Percentiles rank a stretch among this genome's conserved stretches.
Evolutionary conservation across 2,888 invertebrate genomes (phyloP).

Genomic region (Xanthia icteritia): DNA sequence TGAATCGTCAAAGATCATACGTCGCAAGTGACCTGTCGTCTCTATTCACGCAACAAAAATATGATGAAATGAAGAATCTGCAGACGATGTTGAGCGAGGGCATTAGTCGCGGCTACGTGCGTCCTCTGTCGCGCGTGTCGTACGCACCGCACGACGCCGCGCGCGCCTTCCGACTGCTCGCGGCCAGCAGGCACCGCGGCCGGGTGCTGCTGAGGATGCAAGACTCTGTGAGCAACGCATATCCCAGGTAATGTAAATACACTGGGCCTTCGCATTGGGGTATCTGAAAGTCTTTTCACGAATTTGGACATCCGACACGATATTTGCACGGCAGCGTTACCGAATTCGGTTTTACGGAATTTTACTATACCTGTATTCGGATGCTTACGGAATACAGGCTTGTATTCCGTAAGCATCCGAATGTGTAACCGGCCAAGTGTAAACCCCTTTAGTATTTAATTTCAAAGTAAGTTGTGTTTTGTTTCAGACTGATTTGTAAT

Average conservation of each 20-base stretch:
- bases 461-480: not conserved
- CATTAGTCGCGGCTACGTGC: conserved; percentile 77
- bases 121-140: conserved; percentile 77
- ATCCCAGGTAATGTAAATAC: conserved; percentile 13
- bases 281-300: not conserved
- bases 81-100: conserved; percentile 77
- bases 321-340: not conserved
- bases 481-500: conserved; percentile 44
- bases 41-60: conserved; percentile 64
- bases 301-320: not conserved
- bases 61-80: conserved; percentile 60
- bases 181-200: conserved; percentile 77
- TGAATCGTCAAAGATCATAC: conserved; percentile 64
- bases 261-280: not conserved
- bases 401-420: not conserved
- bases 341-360: not conserved
- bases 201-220: conserved; percentile 74
- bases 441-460: not conserved
- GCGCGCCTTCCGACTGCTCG: conserved; percentile 76
- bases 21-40: conserved; percentile 67
- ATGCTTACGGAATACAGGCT: too few species aligned
- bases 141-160: conserved; percentile 71
- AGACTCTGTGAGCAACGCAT: conserved; percentile 21
- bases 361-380: not conserved
- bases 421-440: not conserved